These are phyloP conservation scores for Geotrypetes seraphini DNA, from an alignment of 2,797 vertebrate species.

Conservation along the genomic window DNA sequence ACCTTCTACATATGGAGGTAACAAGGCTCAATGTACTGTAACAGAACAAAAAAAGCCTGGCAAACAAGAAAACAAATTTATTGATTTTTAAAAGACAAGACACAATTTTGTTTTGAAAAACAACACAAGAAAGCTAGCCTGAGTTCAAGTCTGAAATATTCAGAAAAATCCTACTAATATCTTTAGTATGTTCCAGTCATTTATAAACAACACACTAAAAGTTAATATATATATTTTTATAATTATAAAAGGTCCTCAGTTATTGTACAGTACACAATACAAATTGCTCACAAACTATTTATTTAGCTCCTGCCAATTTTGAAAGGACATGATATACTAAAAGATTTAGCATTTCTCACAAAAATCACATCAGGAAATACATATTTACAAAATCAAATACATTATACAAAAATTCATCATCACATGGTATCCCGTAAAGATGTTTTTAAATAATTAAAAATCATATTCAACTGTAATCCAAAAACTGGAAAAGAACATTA, in stretches of 20 bases:
- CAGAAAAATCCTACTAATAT: constrained; percentile 99
- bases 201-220: constrained; percentile 98
- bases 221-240: constrained; percentile 96
- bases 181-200: constrained; percentile 96
- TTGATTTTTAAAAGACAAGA: constrained; percentile 98
- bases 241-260: constrained; percentile 98
- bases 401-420: constrained; percentile 83
- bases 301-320: constrained; percentile 86
- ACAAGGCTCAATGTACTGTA: too few species aligned
- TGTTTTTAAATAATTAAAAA: constrained; percentile 81
- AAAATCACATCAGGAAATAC: constrained; percentile 84
- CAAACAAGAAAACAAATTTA: constrained; percentile 98
- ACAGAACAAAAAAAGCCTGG: constrained; percentile 7
- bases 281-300: constrained; percentile 95
- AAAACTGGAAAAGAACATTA: constrained; percentile 81
- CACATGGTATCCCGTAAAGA: constrained; percentile 81
- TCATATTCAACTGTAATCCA: constrained; percentile 76
- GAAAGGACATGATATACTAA: constrained; percentile 90
- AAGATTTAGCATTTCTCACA: constrained; percentile 85
- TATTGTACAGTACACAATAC: constrained; percentile 98
- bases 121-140: constrained; percentile 99
- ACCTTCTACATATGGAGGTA: too few species aligned
- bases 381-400: constrained; percentile 96
- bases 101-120: constrained; percentile 98
- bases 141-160: constrained; percentile 99